Evolutionary conservation across 2,797 vertebrate genomes (phyloP).

Genomic region (Mareca strepera): DNA sequence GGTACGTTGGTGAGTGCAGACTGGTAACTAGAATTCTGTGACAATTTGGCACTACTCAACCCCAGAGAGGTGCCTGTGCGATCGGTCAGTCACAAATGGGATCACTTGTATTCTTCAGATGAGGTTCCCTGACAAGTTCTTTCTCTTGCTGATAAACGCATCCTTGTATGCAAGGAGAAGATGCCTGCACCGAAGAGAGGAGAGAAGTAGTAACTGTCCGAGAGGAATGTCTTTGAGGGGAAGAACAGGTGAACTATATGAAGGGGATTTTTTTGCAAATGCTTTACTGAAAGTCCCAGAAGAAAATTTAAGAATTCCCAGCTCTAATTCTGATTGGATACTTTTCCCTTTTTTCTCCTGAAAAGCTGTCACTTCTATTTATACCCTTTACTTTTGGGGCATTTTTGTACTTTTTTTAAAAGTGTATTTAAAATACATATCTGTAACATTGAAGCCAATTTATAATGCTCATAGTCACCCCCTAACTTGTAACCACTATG

Average conservation of each 20-base stretch:
- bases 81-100: neutral
- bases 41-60: neutral
- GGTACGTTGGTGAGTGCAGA: neutral
- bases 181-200: neutral
- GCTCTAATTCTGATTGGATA: neutral
- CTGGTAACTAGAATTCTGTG: neutral
- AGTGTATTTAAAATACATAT: neutral
- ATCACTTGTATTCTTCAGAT: neutral
- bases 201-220: neutral
- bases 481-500: neutral
- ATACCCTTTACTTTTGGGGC: neutral
- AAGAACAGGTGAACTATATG: neutral
- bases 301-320: neutral
- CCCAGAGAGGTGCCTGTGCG: neutral
- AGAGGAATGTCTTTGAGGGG: neutral
- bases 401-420: neutral
- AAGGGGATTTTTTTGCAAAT: neutral
- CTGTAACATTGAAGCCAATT: neutral
- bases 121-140: neutral
- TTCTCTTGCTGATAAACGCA: neutral
- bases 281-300: neutral
- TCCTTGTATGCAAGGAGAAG: rapidly evolving
- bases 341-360: neutral
- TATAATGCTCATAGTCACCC: neutral
- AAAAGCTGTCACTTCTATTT: neutral